A percentile compares a stretch with the other conserved stretches of the same genome.
Conservation (phyloP, 23 tunicate species). For the Diplosoma virens region DNA sequence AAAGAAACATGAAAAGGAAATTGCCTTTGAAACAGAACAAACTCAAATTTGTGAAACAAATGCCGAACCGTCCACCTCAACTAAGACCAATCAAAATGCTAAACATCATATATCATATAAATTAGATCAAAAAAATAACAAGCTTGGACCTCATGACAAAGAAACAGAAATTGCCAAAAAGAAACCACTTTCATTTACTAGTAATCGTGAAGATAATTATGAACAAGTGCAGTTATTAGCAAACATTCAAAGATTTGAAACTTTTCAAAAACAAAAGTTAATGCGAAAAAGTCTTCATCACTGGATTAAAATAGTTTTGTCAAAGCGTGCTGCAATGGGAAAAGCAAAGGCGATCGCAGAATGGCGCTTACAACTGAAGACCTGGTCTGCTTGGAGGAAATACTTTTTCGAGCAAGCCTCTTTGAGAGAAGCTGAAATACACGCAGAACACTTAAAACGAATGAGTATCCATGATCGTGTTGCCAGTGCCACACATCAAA, state of each 20-base stretch:
- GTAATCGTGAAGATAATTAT: neutral
- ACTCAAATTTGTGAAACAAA: too few species aligned
- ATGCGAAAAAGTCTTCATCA: slow-evolving; percentile 22
- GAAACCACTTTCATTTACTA: neutral
- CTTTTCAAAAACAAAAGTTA: slow-evolving; percentile 14
- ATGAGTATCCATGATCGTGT: slow-evolving; percentile 17
- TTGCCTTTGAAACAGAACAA: neutral
- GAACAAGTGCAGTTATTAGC: neutral
- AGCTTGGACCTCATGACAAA: neutral
- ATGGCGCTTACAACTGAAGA: slow-evolving; percentile 43
- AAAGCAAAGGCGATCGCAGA: slow-evolving; percentile 77
- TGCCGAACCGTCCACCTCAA: neutral
- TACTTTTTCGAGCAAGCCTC: slow-evolving; percentile 31
- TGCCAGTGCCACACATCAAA: slow-evolving; percentile 15
- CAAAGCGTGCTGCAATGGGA: slow-evolving; percentile 49
- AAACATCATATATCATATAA: neutral
- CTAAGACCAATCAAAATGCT: neutral
- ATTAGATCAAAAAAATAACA: neutral
- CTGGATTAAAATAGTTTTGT: slow-evolving; percentile 57
- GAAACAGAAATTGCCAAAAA: neutral
- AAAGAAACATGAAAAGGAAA: slow-evolving; percentile 23
- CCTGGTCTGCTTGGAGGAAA: slow-evolving; percentile 70
- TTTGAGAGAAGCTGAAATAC: neutral
- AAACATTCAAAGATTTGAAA: slow-evolving; percentile 3
- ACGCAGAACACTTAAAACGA: slow-evolving; percentile 27